These are phyloP conservation scores for Drosophila meridionalis DNA, from an alignment of 2,888 invertebrate genomes.

Conservation along the genomic window DNA sequence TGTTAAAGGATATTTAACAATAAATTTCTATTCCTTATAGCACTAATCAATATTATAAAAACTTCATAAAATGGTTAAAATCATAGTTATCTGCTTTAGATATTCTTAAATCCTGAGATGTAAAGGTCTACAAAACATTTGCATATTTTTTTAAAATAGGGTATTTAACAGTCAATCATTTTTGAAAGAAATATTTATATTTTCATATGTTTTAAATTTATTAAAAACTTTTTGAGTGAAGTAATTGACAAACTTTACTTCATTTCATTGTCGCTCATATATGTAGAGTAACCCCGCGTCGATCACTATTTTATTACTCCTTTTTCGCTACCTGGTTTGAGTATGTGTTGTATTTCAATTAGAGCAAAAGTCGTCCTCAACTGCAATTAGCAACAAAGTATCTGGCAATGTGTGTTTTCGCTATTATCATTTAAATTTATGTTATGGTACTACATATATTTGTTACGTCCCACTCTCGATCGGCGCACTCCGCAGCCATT, in stretches of 20 bases:
- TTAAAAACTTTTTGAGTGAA: not conserved
- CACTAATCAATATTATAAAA: no score
- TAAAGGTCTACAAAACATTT: not conserved
- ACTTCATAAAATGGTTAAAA: no score
- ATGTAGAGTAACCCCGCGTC: constrained; percentile 12
- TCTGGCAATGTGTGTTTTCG: constrained; percentile 76
- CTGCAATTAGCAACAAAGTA: constrained; percentile 78
- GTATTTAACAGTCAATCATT: not conserved
- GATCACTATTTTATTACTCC: not conserved
- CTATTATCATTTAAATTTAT: constrained; percentile 79
- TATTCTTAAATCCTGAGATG: not conserved
- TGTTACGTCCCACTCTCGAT: constrained; percentile 46
- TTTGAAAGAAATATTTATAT: no score
- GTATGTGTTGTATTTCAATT: constrained; percentile 74
- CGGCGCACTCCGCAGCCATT: not conserved
- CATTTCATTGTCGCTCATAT: no score
- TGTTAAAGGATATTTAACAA: no score
- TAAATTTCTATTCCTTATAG: no score
- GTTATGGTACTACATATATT: constrained; percentile 67
- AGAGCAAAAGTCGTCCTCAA: constrained; percentile 73
- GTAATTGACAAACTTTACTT: not conserved
- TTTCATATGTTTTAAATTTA: not conserved
- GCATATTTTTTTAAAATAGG: not conserved
- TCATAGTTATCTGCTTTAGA: not conserved
- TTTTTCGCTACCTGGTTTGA: constrained; percentile 26